Conservation (phyloP, 2,797 vertebrate species). For the Hydrolagus colliei region DNA sequence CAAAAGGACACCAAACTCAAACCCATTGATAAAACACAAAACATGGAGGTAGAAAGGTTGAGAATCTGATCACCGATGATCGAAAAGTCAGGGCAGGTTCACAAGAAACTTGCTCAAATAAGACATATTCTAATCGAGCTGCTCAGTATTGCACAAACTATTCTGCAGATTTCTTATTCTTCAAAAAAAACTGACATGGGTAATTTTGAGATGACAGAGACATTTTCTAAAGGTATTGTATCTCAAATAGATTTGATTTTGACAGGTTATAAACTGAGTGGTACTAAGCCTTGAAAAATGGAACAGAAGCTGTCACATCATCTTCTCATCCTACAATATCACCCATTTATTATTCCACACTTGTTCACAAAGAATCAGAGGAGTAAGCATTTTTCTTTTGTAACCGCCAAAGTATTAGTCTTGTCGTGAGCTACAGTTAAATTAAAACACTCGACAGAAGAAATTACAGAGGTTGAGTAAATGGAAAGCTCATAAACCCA, state of each 20-base stretch:
- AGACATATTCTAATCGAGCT: neutral
- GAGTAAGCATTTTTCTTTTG: neutral
- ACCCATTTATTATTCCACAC: neutral
- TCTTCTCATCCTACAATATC: neutral
- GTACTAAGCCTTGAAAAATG: neutral
- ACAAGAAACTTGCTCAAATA: neutral
- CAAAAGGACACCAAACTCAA: too few relatives aligned
- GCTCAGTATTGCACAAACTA: neutral
- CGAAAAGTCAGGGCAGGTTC: neutral
- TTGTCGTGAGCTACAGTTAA: neutral
- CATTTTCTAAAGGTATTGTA: neutral
- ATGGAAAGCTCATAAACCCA: slow-evolving; percentile 32
- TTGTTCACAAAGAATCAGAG: neutral
- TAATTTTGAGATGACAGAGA: neutral
- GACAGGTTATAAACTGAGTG: neutral
- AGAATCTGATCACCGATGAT: neutral
- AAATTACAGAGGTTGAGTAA: fast-evolving
- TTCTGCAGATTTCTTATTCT: neutral
- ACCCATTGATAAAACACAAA: too few relatives aligned
- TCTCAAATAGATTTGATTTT: neutral
- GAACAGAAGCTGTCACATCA: neutral
- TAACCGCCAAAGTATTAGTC: neutral
- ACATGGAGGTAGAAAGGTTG: too few relatives aligned
- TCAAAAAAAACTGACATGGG: neutral
- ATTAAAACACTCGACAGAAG: neutral